Conservation (phyloP, 2,888 invertebrate species). For the Pandemis corylana region DNA sequence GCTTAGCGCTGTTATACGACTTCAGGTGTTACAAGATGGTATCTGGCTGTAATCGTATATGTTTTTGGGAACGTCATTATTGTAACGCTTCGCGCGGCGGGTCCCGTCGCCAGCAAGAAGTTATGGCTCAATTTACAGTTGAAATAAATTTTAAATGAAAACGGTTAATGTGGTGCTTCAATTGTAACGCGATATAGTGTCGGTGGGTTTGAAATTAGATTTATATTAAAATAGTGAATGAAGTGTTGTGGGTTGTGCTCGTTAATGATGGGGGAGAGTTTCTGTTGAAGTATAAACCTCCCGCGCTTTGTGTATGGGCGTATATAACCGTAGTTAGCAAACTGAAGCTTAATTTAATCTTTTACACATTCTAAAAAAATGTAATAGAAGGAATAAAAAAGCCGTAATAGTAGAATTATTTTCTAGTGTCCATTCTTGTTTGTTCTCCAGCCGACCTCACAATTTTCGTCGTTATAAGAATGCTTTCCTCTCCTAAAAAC, state of each 20-base stretch:
- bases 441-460: background rate
- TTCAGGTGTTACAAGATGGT: slow-evolving; percentile 23
- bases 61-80: slow-evolving; percentile 41
- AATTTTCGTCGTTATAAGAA: no score
- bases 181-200: slow-evolving; percentile 33
- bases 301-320: no score
- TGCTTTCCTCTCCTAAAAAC: no score
- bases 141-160: slow-evolving; percentile 40
- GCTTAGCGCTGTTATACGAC: slow-evolving; percentile 25
- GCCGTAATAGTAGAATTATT: no score
- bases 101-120: slow-evolving; percentile 35
- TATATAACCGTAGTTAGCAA: no score
- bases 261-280: background rate
- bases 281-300: background rate
- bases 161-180: slow-evolving; percentile 27
- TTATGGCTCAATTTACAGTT: slow-evolving; percentile 40
- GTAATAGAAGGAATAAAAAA: no score
- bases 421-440: no score
- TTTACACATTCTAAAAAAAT: no score
- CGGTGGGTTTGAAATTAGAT: slow-evolving; percentile 38
- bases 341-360: no score
- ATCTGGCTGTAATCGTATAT: slow-evolving; percentile 39
- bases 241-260: slow-evolving; percentile 4
- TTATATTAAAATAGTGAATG: slow-evolving; percentile 33
- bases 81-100: slow-evolving; percentile 38